Percentiles rank a stretch among this genome's conserved stretches.
Conservation (phyloP, 2,797 vertebrate genomes). For the Channallabes apus region DNA sequence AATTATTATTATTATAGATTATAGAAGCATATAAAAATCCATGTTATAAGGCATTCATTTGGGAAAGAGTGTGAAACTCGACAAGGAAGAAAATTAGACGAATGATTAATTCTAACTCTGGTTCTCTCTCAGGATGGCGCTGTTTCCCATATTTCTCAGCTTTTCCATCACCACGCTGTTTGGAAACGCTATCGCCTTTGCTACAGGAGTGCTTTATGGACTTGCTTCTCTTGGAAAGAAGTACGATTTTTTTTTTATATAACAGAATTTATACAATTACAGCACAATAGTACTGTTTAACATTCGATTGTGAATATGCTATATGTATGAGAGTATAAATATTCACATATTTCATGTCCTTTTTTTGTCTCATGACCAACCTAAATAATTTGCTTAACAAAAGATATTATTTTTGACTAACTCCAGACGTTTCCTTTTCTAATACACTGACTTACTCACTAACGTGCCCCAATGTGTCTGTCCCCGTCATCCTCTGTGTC, state of each 20-base stretch:
- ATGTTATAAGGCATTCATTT: background rate
- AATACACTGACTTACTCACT: conserved; percentile 24
- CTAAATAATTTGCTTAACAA: background rate
- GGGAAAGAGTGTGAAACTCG: background rate
- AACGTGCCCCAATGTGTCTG: conserved; percentile 23
- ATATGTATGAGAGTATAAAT: background rate
- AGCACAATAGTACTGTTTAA: background rate
- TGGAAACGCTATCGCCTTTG: conserved; percentile 91
- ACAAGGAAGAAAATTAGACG: background rate
- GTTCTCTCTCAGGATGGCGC: conserved; percentile 81
- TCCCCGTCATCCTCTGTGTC: conserved; percentile 37
- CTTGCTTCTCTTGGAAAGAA: conserved; percentile 92
- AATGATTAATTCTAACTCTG: background rate
- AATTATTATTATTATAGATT: background rate
- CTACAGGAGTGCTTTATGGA: conserved; percentile 93
- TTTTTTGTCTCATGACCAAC: conserved; percentile 40
- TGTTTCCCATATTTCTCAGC: conserved; percentile 84
- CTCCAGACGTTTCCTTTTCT: background rate
- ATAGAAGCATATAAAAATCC: background rate
- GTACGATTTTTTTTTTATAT: conserved; percentile 71
- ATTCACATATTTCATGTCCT: conserved; percentile 35
- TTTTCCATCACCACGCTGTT: conserved; percentile 90
- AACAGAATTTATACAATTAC: background rate
- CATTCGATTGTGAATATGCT: background rate
- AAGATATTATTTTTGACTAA: conserved; percentile 5